These are phyloP conservation scores for Hirtodrosophila histrioides DNA, from an alignment of 2,888 invertebrate species.

Conservation along the genomic window DNA sequence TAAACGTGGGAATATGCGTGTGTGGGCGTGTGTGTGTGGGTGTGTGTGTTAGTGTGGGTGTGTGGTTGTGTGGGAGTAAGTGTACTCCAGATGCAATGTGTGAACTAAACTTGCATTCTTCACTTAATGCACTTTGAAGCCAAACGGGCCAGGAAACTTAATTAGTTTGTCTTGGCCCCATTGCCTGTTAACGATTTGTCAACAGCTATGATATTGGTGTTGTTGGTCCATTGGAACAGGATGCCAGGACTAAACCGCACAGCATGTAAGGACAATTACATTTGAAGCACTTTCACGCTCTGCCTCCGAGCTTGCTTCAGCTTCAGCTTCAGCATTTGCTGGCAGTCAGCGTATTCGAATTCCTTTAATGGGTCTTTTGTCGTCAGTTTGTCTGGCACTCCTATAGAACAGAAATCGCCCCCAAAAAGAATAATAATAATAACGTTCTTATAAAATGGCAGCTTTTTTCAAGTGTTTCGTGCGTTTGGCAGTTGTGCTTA, in stretches of 20 bases:
- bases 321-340: constrained; percentile 1
- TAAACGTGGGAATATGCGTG: constrained; percentile 13
- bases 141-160: constrained; percentile 42
- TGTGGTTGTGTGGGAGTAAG: constrained; percentile 27
- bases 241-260: constrained; percentile 19
- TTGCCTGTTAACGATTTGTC: constrained; percentile 45
- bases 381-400: constrained; percentile 67
- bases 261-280: constrained; percentile 59
- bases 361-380: constrained; percentile 64
- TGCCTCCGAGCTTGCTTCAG: not conserved
- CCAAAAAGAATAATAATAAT: constrained; percentile 31
- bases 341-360: constrained; percentile 16
- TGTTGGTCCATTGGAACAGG: constrained; percentile 17
- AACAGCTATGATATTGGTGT: constrained; percentile 17
- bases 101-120: constrained; percentile 33
- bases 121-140: constrained; percentile 36
- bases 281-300: constrained; percentile 63
- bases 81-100: constrained; percentile 7
- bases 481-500: constrained; percentile 69
- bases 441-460: not conserved
- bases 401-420: constrained; percentile 1
- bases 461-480: constrained; percentile 49
- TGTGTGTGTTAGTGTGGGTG: constrained; percentile 19
- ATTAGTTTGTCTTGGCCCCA: constrained; percentile 52
- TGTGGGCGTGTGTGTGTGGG: constrained; percentile 19